Conservation (phyloP, 2,888 invertebrate genomes). For the Drosophila setosimentum region DNA sequence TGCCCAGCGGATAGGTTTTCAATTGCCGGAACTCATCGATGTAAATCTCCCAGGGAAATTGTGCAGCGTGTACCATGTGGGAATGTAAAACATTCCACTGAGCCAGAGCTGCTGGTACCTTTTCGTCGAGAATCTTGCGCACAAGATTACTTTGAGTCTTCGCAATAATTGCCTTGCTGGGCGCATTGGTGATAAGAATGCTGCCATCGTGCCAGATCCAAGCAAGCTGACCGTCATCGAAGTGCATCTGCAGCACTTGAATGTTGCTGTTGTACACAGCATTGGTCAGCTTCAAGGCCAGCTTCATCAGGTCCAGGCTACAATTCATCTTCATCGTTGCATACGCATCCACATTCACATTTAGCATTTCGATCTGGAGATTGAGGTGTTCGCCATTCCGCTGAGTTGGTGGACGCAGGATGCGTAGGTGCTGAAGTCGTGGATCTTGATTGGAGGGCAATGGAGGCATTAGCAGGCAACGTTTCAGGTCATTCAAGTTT, state of each 20-base stretch:
- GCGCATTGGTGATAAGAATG: constrained; percentile 45
- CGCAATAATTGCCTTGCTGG: constrained; percentile 18
- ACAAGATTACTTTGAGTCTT: constrained; percentile 24
- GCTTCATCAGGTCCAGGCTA: constrained; percentile 9
- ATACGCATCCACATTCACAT: constrained; percentile 24
- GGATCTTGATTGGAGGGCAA: constrained; percentile 22
- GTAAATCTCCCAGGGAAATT: constrained; percentile 40
- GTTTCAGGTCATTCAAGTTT: constrained; percentile 9
- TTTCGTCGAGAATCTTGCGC: constrained; percentile 3
- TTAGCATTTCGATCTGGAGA: constrained; percentile 30
- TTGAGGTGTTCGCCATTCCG: constrained; percentile 9
- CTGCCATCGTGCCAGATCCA: constrained; percentile 57
- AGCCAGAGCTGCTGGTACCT: fast-evolving
- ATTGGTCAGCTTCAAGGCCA: constrained; percentile 8
- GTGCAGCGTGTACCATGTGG: constrained; percentile 15
- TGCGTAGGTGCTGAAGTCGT: constrained; percentile 39
- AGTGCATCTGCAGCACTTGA: constrained; percentile 44
- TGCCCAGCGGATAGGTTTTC: constrained; percentile 8
- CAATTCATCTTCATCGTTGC: constrained; percentile 28
- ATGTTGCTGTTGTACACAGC: constrained; percentile 22
- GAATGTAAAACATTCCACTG: constrained; percentile 6
- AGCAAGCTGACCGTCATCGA: constrained; percentile 18
- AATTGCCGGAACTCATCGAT: constrained; percentile 27
- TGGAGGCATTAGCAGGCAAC: constrained; percentile 28
- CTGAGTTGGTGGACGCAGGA: constrained; percentile 31